Evolutionary conservation across 2,113 vertebrate species (phyloP).

Genomic region (Amia ocellicauda): DNA sequence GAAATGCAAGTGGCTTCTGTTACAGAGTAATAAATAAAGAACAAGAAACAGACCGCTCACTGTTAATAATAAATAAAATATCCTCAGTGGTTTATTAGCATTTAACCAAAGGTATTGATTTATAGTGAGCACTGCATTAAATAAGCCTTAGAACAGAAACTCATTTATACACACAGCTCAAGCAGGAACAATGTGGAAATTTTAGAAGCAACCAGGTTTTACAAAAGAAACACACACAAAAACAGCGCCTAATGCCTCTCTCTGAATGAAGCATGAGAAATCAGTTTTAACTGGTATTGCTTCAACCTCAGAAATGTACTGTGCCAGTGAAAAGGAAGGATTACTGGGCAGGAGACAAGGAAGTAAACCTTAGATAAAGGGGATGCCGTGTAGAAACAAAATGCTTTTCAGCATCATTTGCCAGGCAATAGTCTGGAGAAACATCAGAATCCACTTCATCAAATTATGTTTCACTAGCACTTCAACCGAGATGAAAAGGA

Average conservation of each 20-base stretch:
- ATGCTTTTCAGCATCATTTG: background rate
- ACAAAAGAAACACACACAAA: slow-evolving; percentile 54
- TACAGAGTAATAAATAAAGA: slow-evolving; percentile 6
- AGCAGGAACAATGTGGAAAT: slow-evolving; percentile 60
- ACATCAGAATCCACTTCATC: too few relatives aligned
- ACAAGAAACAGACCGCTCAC: background rate
- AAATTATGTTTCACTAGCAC: too few relatives aligned
- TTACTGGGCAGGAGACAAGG: slow-evolving; percentile 24
- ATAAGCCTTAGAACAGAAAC: slow-evolving; percentile 38
- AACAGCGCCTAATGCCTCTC: slow-evolving; percentile 45
- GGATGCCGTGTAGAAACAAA: slow-evolving; percentile 31
- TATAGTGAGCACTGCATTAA: slow-evolving; percentile 13
- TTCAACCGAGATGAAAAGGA: too few relatives aligned
- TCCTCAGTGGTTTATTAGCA: slow-evolving; percentile 11
- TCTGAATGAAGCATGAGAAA: slow-evolving; percentile 60
- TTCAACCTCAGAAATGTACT: slow-evolving; percentile 44
- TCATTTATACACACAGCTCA: slow-evolving; percentile 42
- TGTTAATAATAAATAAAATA: slow-evolving; percentile 7
- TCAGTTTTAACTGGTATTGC: slow-evolving; percentile 52
- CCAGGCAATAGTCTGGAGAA: too few relatives aligned
- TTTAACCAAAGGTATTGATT: slow-evolving; percentile 22
- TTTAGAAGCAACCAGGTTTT: slow-evolving; percentile 53
- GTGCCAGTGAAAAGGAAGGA: slow-evolving; percentile 45
- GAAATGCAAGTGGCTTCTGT: slow-evolving; percentile 9
- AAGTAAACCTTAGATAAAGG: slow-evolving; percentile 19